Evolutionary conservation across 2,113 vertebrate species (phyloP), one percentile per base, ranked within the genome.

Genomic region (Nymphicus hollandicus): DNA sequence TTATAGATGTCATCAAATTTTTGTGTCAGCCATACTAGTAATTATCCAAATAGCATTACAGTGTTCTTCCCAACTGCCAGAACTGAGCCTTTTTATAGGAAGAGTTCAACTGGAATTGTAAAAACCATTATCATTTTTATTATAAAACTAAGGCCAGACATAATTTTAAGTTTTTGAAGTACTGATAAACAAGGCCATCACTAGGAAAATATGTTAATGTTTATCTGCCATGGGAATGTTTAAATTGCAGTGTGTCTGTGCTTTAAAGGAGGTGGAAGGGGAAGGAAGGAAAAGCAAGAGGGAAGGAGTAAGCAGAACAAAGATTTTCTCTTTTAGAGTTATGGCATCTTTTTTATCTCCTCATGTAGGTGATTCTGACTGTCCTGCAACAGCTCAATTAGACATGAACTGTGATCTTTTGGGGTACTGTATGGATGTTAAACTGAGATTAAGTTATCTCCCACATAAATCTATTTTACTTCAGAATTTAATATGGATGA

Each of bases 401-500:
- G 91, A 88, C 81, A 89, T 80, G 87, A 95, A 91, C 63, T 82
- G 23, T 81, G 82, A 91, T 93, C 74, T 71, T 96, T 95, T 70
- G 41, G 58, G 74, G 63, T 82, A 61, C 53, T 80, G 71, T 24
- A 53, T 71, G 85, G 84, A 85, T 89, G 89, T 85, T 89, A 87
- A 95, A 80, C 58, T 66, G 81, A 77, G 79, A 81, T 78, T 79
- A 86, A 91, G 58, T 80, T 93, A 68, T 88, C 91, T 91, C 93
- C 77, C 81, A 95, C 74, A 56, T 88, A 91, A 88, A 86, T 88
- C 71, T 95, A 89, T 88, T 95, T 95, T 63, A 66, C 70, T 91
- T 82, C 49, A 88, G 53, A 95, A 70, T 89, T 94, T 87, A 89
- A 89, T 87, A 95, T 81, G 86, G 87, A 94, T 95, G 84, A 91